Percentiles rank a stretch among this genome's conserved stretches.
Evolutionary conservation across 2,888 invertebrate species (phyloP).

Genomic region (Ormia ochracea): DNA sequence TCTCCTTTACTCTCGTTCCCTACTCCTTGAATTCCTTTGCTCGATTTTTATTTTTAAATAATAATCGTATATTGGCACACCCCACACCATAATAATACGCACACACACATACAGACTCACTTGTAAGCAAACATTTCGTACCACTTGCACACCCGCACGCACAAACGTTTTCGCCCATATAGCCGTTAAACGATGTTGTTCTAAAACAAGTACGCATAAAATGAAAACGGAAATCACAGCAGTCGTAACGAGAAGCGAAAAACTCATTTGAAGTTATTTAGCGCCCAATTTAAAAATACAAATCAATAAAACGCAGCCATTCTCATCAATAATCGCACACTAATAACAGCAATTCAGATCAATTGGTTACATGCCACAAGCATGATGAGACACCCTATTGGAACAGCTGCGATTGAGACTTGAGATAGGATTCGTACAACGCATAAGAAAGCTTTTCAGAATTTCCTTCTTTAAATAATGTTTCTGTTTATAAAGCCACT

Average conservation of each 20-base stretch:
- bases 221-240: background rate
- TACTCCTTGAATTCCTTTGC: background rate
- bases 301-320: constrained; percentile 60
- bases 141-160: background rate
- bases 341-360: constrained; percentile 48
- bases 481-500: too few relatives aligned
- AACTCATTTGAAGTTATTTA: constrained; percentile 38
- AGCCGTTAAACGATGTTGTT: constrained; percentile 24
- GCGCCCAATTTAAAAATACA: constrained; percentile 51
- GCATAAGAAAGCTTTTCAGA: too few relatives aligned
- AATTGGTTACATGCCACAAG: background rate
- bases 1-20: background rate
- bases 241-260: constrained; percentile 18
- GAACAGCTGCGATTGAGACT: background rate
- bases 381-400: background rate
- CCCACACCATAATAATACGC: too few relatives aligned
- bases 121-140: background rate
- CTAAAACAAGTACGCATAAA: constrained; percentile 15
- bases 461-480: too few relatives aligned
- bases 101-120: background rate
- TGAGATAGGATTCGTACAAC: too few relatives aligned
- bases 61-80: constrained; percentile 49
- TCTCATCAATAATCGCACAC: constrained; percentile 32
- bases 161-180: background rate
- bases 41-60: constrained; percentile 22